A percentile compares a stretch with the other conserved stretches of the same genome.
Evolutionary conservation across 1,140 invertebrate genomes (phyloP).

Genomic region (Anastrepha ludens): DNA sequence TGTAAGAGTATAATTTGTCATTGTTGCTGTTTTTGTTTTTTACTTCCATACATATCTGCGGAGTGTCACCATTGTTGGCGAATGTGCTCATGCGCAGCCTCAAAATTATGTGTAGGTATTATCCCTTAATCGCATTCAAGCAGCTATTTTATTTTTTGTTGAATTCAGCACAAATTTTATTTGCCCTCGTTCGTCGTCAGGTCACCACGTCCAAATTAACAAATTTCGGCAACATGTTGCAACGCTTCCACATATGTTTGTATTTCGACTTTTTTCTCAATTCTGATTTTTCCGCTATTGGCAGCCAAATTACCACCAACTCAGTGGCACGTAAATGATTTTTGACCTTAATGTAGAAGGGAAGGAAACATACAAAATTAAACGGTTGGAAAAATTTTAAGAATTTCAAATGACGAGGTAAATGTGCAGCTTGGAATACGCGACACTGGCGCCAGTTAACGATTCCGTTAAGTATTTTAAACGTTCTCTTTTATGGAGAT

Average conservation of each 20-base stretch:
- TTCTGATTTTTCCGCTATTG: slow-evolving; percentile 1
- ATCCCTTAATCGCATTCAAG: neutral
- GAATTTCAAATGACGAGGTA: neutral
- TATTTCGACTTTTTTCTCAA: slow-evolving; percentile 5
- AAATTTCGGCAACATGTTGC: slow-evolving; percentile 48
- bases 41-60: neutral
- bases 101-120: neutral
- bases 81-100: slow-evolving; percentile 36
- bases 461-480: slow-evolving; percentile 40
- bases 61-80: slow-evolving; percentile 14
- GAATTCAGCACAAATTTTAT: neutral
- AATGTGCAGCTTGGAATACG: slow-evolving; percentile 9
- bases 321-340: slow-evolving; percentile 38
- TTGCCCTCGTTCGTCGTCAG: neutral
- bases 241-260: slow-evolving; percentile 33
- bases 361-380: slow-evolving; percentile 1
- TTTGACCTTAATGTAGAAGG: slow-evolving; percentile 18
- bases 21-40: slow-evolving; percentile 13
- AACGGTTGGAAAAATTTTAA: slow-evolving; percentile 11
- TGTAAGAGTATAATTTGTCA: slow-evolving; percentile 26
- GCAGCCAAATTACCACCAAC: slow-evolving; percentile 39
- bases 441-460: slow-evolving; percentile 35
- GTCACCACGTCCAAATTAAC: slow-evolving; percentile 50
- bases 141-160: neutral
- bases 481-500: neutral